A percentile compares a stretch with the other conserved stretches of the same genome.
Conservation (phyloP, 2,888 invertebrate species). For the Geotrupes spiniger region DNA sequence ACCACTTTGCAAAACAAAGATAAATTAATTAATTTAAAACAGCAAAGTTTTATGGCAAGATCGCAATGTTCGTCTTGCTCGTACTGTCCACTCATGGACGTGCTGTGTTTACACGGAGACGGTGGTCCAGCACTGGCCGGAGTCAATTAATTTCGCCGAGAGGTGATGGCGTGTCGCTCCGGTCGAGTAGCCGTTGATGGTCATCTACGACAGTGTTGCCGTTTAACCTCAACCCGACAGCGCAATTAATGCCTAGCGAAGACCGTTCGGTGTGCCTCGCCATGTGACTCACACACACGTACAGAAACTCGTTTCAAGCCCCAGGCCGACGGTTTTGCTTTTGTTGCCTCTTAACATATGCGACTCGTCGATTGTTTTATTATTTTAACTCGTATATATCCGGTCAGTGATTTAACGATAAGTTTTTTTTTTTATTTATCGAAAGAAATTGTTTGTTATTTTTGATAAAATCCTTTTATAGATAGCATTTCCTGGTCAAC, state of each 20-base stretch:
- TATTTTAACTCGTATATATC: background rate
- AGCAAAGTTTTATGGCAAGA: too few relatives aligned
- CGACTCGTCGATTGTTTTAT: conserved; percentile 2
- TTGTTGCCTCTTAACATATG: conserved; percentile 27
- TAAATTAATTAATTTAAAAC: too few relatives aligned
- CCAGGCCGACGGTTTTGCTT: conserved; percentile 29
- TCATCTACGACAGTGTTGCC: conserved; percentile 30
- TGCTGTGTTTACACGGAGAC: conserved; percentile 9
- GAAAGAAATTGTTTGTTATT: too few relatives aligned
- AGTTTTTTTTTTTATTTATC: too few relatives aligned
- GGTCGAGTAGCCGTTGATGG: conserved; percentile 12
- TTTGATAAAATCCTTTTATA: too few relatives aligned
- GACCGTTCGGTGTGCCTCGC: conserved; percentile 17
- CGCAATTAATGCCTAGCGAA: conserved; percentile 35
- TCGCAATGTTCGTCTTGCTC: too few relatives aligned
- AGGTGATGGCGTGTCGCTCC: conserved; percentile 6
- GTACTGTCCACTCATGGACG: too few relatives aligned
- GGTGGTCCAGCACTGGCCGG: background rate
- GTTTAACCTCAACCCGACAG: conserved; percentile 31
- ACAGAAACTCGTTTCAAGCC: conserved; percentile 44
- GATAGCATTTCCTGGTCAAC: too few relatives aligned
- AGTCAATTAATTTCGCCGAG: conserved; percentile 4
- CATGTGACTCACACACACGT: conserved; percentile 35
- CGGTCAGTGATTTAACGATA: too few relatives aligned
- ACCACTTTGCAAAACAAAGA: too few relatives aligned